Evolutionary conservation across 2,797 vertebrate species (phyloP), one percentile per base, ranked within the genome.

Genomic region (Peromyscus melanophrys): DNA sequence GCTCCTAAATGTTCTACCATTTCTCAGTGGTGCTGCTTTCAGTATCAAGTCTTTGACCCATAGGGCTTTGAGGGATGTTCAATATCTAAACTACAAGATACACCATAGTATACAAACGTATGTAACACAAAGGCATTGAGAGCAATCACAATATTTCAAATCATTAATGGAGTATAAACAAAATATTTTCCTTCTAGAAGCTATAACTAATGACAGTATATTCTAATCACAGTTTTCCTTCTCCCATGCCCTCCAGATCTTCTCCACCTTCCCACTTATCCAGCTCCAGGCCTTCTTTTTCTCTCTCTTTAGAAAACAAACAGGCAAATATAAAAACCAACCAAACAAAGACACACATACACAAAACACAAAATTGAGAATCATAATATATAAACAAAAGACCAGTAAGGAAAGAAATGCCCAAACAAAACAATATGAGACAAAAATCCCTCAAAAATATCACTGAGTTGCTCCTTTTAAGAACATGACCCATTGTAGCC

Each of bases 151-250:
- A 80, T 90, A 92, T 80, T 94, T 94, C 49, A 85, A 92, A 90
- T 94, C 40, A 40, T 83, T 86, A 31, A 61, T 82, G 57, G 8
- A 83, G 5, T 95, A 49, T 85, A 25, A 49, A 63, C 31, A 92
- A 95, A 77, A 29, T 78, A 80, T 89, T 95, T 93, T 71, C 94
- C 85, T 75, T 90, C 31, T 89, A 89, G 37, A 96, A 95, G 89
- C 52, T 84, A 0, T 83, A 92, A 84, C 63, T 83, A 87, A 63
- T 73, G 63, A 94, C 93, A 61, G 10, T 84, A 23, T 63, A 63
- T 43, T 84, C 25, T 61, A 4, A 29, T 84, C 81, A 34, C 27
- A 43, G 11, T 46, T 40, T 61, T 29, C 27, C 16, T 43, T 63
- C 27, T 65, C 37, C 4, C 40, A 84, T 84, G 4, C 59, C 27